A percentile compares a stretch with the other conserved stretches of the same genome.
Evolutionary conservation across 2,797 vertebrate genomes (phyloP).

Genomic region (Amazona finschi): DNA sequence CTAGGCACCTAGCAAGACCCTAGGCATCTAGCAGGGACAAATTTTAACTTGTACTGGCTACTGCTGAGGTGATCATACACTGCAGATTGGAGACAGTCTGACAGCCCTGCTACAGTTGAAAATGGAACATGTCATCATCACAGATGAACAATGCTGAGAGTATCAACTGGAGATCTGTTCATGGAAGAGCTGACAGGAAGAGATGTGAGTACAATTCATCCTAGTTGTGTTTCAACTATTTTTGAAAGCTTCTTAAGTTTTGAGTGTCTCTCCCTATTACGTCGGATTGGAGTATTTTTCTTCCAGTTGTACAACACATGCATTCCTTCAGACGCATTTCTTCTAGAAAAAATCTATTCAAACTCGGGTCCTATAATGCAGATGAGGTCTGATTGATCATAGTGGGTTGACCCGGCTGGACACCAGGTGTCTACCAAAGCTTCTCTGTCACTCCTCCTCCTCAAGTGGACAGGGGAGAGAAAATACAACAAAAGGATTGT

Average conservation of each 20-base stretch:
- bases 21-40: not conserved
- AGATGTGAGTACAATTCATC: not conserved
- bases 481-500: not conserved
- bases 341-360: not conserved
- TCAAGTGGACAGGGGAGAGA: not conserved
- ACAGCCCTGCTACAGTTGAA: not conserved
- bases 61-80: not conserved
- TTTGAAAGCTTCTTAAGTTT: not conserved
- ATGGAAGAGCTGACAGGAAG: not conserved
- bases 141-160: not conserved
- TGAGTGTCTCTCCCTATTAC: not conserved
- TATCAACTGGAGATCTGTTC: not conserved
- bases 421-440: not conserved
- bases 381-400: not conserved
- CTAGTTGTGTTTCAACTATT: not conserved
- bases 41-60: not conserved
- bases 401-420: not conserved
- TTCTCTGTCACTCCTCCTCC: not conserved
- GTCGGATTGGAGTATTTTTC: not conserved
- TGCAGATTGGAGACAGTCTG: not conserved
- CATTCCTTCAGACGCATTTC: not conserved
- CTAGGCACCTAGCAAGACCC: not conserved
- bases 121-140: not conserved
- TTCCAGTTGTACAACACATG: not conserved
- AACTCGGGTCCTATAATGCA: not conserved